Evolutionary conservation across 2,113 vertebrate genomes (phyloP), one percentile per base, ranked within the genome.

Genomic region (Indicator indicator): DNA sequence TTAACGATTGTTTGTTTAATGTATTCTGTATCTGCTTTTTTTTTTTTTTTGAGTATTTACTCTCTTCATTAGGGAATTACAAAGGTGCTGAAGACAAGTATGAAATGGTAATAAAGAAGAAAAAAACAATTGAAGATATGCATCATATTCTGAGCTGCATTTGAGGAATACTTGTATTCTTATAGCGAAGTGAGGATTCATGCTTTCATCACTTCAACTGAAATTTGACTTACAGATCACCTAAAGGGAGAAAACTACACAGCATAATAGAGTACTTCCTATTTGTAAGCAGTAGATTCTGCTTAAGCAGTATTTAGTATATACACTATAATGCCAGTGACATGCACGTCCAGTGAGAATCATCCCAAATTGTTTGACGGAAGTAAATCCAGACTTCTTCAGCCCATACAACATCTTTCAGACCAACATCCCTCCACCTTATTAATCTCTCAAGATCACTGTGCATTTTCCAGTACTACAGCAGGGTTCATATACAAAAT

Each of bases 11-110:
- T 92, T 87, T 70, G 44, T 52, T 85, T 62, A 67, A 95, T 93
- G 72, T 95, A 32, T 81, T 97, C 55, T 88, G 72, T 64, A 86
- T 58, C 54, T 21, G 70, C 21, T 68, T 86, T 73, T 89, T 65
- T 62, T 81, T 60, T 64, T 28, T 85, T 89, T 70, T 67, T 83
- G 68, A 68, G 12, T 70, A 44, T 65, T 95, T 77, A 91, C 56
- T 74, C 54, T 90, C 88, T 95, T 69, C 83, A 42, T 92, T 58
- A 73, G 19, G 21, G 74, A 96, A 79, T 67, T 80, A 83, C 89
- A 81, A 33, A 85, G 77, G 50, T 86, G 73, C 55, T 65, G 81
- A 91, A 94, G 42, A 77, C 18, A 88, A 80, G 9, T 56, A n/a
- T 38, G 73, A 72, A 13, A 33, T 6, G 44, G 23, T 74, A 80